These are phyloP conservation scores for Drosophila nr. perissopoda DNA, from an alignment of 2,888 invertebrate genomes.

Conservation along the genomic window DNA sequence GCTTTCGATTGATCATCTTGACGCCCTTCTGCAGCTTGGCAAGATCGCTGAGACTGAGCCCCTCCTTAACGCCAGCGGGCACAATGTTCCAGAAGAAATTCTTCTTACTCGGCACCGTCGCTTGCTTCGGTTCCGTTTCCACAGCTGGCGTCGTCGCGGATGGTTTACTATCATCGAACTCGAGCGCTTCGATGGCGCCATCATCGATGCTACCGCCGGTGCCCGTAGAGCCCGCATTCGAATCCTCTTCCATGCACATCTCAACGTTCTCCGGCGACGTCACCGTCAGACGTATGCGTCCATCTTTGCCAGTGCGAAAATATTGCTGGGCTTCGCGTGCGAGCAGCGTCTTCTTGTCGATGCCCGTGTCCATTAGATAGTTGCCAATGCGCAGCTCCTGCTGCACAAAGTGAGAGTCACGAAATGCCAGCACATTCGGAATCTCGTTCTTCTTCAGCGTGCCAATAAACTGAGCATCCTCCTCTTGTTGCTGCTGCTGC, in stretches of 20 bases:
- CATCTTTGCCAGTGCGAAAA: conserved; percentile 64
- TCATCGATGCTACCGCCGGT: conserved; percentile 69
- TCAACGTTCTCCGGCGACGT: conserved; percentile 84
- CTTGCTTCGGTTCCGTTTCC: conserved; percentile 32
- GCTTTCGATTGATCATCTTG: conserved; percentile 69
- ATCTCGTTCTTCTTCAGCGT: conserved; percentile 83
- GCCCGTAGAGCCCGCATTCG: conserved; percentile 58
- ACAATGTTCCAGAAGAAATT: conserved; percentile 83
- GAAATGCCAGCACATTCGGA: conserved; percentile 83
- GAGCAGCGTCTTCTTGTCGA: conserved; percentile 81
- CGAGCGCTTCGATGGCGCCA: conserved; percentile 82
- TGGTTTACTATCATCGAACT: conserved; percentile 71
- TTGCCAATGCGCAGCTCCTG: conserved; percentile 85
- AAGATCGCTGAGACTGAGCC: conserved; percentile 79
- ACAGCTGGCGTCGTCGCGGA: neutral
- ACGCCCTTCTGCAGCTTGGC: conserved; percentile 73
- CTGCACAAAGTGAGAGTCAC: conserved; percentile 84
- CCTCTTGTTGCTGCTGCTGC: conserved; percentile 4
- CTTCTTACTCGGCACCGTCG: conserved; percentile 52
- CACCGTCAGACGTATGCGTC: conserved; percentile 81
- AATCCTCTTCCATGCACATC: conserved; percentile 79
- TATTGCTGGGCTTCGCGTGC: conserved; percentile 66
- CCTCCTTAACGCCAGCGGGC: conserved; percentile 81
- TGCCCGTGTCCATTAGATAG: conserved; percentile 84
- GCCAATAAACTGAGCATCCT: conserved; percentile 60